Percentiles rank a stretch among this genome's conserved stretches.
Evolutionary conservation across 2,888 invertebrate genomes (phyloP).

Genomic region (Drosophila picticornis): DNA sequence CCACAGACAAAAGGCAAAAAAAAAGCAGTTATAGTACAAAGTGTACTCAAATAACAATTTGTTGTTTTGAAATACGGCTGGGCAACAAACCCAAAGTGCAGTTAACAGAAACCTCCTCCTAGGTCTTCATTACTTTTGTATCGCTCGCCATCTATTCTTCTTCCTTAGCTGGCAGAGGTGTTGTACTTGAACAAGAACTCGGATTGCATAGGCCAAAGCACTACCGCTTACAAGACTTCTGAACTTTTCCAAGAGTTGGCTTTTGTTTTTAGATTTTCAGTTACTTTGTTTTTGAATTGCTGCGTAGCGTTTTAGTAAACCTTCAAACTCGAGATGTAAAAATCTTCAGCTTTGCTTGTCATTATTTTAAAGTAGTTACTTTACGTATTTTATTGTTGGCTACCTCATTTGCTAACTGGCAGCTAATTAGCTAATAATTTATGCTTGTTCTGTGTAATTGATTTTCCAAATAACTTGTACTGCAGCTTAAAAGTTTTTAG

Average conservation of each 20-base stretch:
- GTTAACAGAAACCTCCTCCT: conserved; percentile 38
- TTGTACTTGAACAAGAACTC: conserved; percentile 74
- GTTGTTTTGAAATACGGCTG: conserved; percentile 49
- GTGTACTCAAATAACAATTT: conserved; percentile 62
- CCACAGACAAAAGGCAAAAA: conserved; percentile 49
- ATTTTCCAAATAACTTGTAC: conserved; percentile 36
- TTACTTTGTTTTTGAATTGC: conserved; percentile 8
- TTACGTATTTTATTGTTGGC: conserved; percentile 26
- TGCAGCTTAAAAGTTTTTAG: not conserved
- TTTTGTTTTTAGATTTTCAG: conserved; percentile 9
- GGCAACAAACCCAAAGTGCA: conserved; percentile 37
- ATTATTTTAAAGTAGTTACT: conserved; percentile 26
- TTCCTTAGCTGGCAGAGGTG: conserved; percentile 21
- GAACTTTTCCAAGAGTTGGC: conserved; percentile 9
- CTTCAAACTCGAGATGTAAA: conserved; percentile 1
- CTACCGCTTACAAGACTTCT: conserved; percentile 4
- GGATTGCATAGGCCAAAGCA: conserved; percentile 61
- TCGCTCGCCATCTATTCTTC: conserved; percentile 7
- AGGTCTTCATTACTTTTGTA: conserved; percentile 19
- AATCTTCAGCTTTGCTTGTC: conserved; percentile 12
- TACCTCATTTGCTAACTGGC: conserved; percentile 13
- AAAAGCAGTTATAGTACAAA: conserved; percentile 42
- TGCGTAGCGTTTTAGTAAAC: conserved; percentile 3
- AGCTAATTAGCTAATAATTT: conserved; percentile 52
- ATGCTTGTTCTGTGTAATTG: conserved; percentile 43